Evolutionary conservation across 2,888 invertebrate genomes (phyloP).

Genomic region (Pyrrhia umbra): DNA sequence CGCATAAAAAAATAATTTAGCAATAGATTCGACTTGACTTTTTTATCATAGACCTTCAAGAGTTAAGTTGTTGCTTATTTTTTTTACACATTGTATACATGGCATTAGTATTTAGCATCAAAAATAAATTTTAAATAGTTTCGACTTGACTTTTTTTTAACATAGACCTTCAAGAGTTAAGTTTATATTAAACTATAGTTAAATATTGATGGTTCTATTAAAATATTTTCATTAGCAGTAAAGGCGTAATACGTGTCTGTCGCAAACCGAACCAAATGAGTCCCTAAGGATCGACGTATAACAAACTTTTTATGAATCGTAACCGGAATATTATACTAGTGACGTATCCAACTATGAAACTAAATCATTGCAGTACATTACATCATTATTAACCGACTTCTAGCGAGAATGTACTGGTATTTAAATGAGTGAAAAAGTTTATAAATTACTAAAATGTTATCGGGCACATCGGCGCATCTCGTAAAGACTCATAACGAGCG

Average conservation of each 20-base stretch:
- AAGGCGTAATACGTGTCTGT: constrained; percentile 29
- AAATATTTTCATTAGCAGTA: constrained; percentile 34
- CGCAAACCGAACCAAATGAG: constrained; percentile 12
- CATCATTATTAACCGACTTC: constrained; percentile 35
- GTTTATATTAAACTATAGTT: neutral
- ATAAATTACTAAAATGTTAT: constrained; percentile 71
- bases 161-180: too few species aligned
- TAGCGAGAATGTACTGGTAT: constrained; percentile 27
- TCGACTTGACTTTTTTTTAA: too few species aligned
- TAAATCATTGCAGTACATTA: constrained; percentile 3
- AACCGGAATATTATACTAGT: constrained; percentile 2
- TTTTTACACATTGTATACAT: too few species aligned
- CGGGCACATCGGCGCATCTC: constrained; percentile 69
- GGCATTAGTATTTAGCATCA: too few species aligned
- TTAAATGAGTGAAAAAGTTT: constrained; percentile 60
- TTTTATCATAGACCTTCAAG: too few species aligned
- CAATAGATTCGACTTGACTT: too few species aligned
- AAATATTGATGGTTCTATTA: constrained; percentile 10
- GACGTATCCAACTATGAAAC: neutral
- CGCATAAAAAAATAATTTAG: too few species aligned
- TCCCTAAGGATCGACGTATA: constrained; percentile 28
- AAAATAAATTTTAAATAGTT: too few species aligned
- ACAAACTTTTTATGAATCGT: constrained; percentile 35
- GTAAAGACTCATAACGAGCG: constrained; percentile 81
- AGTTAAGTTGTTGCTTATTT: too few species aligned